Evolutionary conservation across 2,797 vertebrate genomes (phyloP), one percentile per base, ranked within the genome.

Genomic region (Prionace glauca): DNA sequence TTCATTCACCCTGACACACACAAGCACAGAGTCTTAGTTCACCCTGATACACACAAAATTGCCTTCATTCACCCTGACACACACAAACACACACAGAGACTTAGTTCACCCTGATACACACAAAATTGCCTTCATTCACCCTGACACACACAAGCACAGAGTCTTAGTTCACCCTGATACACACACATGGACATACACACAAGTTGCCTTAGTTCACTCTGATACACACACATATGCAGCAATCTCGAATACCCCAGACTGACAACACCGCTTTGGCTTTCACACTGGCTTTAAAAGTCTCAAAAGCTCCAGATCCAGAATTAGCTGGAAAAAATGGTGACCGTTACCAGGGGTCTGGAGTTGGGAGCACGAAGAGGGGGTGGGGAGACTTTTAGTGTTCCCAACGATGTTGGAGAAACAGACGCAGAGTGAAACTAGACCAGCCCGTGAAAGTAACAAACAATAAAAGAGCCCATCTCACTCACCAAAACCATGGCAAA

Each of bases 401-500:
- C 29, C 29, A 65, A 16, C 29, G 60, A 62, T n/a, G 29, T 29
- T n/a, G 60, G 65, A 29, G 2, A 65, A 65, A 90, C 0, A 4
- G 24, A 50, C 0, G 12, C 11, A 22, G 22, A 84, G 36, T 41
- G 16, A 12, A n/a, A 36, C 60, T 5, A 32, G n/a, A n/a, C n/a
- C n/a, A 60, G 24, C 74, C 10, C 26, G 71, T 60, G 86, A 16
- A 91, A 9, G 1, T 84, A 91, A 10, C 56, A 56, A 1, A 50
- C 45, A 50, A 50, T 2, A 50, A 2, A 8, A 92, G 41, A 67
- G 20, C 12, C 2, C 36, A 18, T 32, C 16, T 26, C 67, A 97
- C 99, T 99, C 96, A 99, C 99, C 99, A 99, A 97, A 97, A 99
- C 99, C 96, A 99, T 97, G 72, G 99, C 98, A 97, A 99, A 99